Evolutionary conservation across 2,888 invertebrate species (phyloP).

Genomic region (Cephalotes varians): DNA sequence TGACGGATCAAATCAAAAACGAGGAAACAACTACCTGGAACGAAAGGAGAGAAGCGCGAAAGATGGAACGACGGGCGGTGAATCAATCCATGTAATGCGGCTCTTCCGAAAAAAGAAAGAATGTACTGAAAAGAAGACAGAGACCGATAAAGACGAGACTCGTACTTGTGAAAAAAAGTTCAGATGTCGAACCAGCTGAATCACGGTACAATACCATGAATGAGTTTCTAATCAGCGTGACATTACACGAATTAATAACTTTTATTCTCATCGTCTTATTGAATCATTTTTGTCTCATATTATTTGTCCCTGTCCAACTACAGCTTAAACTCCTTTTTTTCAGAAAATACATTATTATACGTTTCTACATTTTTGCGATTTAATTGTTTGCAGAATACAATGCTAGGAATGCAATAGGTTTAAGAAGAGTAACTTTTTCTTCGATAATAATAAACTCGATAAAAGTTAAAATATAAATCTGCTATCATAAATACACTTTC

Average conservation of each 20-base stretch:
- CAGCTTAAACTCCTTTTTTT: not conserved
- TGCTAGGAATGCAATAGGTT: not conserved
- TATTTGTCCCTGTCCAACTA: not conserved
- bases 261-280: constrained; percentile 44
- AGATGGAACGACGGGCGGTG: constrained; percentile 60
- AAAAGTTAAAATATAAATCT: constrained; percentile 1
- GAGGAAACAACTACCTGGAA: constrained; percentile 67
- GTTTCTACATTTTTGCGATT: constrained; percentile 13
- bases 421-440: not conserved
- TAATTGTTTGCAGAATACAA: constrained; percentile 9
- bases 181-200: constrained; percentile 67
- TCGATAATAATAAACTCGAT: not conserved
- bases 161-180: constrained; percentile 54
- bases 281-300: constrained; percentile 31
- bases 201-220: constrained; percentile 76
- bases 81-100: constrained; percentile 67
- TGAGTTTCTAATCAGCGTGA: constrained; percentile 67
- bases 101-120: constrained; percentile 56
- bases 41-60: constrained; percentile 57
- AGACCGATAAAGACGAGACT: constrained; percentile 37
- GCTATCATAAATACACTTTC: not conserved
- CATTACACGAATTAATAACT: constrained; percentile 51
- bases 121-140: constrained; percentile 37
- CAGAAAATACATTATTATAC: constrained; percentile 26
- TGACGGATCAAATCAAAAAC: constrained; percentile 56